These are phyloP conservation scores for Siniperca scherzeri DNA, from an alignment of 2,797 vertebrate genomes.

Conservation along the genomic window DNA sequence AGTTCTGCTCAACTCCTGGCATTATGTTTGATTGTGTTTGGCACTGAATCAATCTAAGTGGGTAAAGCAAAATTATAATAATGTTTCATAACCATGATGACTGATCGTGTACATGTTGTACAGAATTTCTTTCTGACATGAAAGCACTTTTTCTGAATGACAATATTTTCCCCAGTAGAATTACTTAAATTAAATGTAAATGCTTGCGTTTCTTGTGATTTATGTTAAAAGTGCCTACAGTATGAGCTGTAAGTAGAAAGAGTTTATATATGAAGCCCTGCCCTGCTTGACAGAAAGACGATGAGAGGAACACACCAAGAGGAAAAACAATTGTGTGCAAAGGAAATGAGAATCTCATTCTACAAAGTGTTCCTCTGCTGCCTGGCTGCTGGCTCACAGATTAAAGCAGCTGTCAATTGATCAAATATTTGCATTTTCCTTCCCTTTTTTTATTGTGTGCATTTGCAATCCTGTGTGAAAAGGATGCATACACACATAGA, in stretches of 20 bases:
- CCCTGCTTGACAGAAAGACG: constrained; percentile 27
- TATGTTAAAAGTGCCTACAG: constrained; percentile 8
- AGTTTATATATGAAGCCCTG: constrained; percentile 8
- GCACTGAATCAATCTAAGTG: not conserved
- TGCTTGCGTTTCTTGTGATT: constrained; percentile 23
- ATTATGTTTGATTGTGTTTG: not conserved
- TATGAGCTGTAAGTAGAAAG: constrained; percentile 20
- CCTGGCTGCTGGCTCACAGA: constrained; percentile 61
- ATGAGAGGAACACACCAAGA: constrained; percentile 20
- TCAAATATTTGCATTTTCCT: constrained; percentile 78
- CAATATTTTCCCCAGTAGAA: not conserved
- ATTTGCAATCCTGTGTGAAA: constrained; percentile 22
- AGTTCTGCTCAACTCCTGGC: not conserved
- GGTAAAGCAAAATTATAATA: not conserved
- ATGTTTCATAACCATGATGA: not conserved
- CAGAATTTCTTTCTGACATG: constrained; percentile 1
- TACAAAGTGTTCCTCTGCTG: constrained; percentile 59
- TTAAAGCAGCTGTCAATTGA: constrained; percentile 78
- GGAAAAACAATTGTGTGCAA: constrained; percentile 60
- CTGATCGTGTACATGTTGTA: not conserved
- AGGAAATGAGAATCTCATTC: constrained; percentile 68
- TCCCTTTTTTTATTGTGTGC: constrained; percentile 40
- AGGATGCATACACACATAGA: not conserved
- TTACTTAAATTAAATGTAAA: constrained; percentile 13
- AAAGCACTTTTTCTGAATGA: constrained; percentile 11